phyloP scores from a whole-genome alignment of 2,113 vertebrate species.

The Camarhynchus parvulus region DNA sequence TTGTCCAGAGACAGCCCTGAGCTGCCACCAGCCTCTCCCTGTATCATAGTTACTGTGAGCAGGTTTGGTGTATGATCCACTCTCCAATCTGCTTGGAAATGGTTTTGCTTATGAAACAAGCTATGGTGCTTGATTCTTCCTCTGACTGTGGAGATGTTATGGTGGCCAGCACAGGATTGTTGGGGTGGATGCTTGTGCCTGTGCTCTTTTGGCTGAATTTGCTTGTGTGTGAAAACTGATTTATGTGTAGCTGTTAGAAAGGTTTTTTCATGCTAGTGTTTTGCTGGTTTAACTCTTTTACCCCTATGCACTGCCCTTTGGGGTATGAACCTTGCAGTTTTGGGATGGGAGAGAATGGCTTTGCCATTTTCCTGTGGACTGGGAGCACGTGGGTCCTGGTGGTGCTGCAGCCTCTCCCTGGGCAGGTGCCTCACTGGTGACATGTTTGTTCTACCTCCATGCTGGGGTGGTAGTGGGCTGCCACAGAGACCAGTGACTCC shows the following conservation, averaged over 20 bases:
- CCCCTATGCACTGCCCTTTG: background rate
- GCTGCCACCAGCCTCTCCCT: background rate
- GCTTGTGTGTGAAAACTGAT: background rate
- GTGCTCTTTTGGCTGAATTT: background rate
- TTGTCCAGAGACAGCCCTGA: background rate
- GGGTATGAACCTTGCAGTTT: background rate
- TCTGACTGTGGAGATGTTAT: background rate
- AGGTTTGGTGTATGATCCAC: background rate
- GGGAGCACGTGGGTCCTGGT: fast-evolving
- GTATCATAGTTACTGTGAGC: background rate
- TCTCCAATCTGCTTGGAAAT: background rate
- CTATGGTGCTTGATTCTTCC: background rate
- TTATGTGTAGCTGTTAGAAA: background rate
- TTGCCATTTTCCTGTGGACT: fast-evolving
- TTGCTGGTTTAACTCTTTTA: background rate
- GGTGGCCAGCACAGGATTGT: too few species aligned
- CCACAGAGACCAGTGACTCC: background rate
- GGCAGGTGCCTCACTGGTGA: background rate
- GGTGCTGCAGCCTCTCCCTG: background rate
- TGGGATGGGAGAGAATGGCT: background rate
- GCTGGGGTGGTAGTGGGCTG: background rate
- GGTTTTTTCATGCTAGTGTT: background rate
- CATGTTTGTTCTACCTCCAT: fast-evolving
- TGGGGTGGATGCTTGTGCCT: fast-evolving
- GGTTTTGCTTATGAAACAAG: background rate